Base-by-base conservation (phyloP, 2,888 invertebrate species). In the Amiota minor region DNA sequence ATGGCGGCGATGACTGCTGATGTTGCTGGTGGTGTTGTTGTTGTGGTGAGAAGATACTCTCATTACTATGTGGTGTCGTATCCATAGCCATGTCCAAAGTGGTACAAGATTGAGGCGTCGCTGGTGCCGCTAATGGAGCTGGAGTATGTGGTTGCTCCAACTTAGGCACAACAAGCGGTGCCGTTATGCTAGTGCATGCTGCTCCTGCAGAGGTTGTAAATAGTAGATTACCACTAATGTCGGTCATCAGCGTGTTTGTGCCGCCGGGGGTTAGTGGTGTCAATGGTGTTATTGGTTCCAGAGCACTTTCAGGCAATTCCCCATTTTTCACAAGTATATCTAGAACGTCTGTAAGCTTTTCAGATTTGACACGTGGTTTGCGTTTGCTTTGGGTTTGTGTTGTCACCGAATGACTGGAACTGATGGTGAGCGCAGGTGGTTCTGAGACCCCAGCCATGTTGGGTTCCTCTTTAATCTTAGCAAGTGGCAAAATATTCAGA, bases 271-370 rank as follows among this genome's bases (percentile, higher is more conserved):
- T 87, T 4, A 84, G 74, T 85, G 88, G 75, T 82, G 88, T 78
- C 77, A 89, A 90, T 46, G 93, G 92, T 45, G 93, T 92, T 76
- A 92, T 88, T 1, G 89, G 87, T 64, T 88, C 89, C 67, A 89
- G 75, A 9, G 86, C 97, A 81, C 96, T 96, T 10, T 97, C 94
- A 1, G 97, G 96, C 73, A 98, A 89, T 87, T 98, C 98, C 12
- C 98, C 98, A 88, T 96, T 97, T 86, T 97, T 95, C 62, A 98
- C 97, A 14, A 98, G 92, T 80, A 98, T 97, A 88, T 98, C 97
- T 72, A 98, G 91, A 0, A 98, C 97, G 89, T 98, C 98, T 61
- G 87, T 88, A 45, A 89, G 84, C 75, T 89, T 90, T 82, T 90
- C 87, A 84, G 89, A 89, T 74, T 90, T 90, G 0, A 90, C 79